Evolutionary conservation across 2,888 invertebrate species (phyloP).

Genomic region (Cheilosia urbana): DNA sequence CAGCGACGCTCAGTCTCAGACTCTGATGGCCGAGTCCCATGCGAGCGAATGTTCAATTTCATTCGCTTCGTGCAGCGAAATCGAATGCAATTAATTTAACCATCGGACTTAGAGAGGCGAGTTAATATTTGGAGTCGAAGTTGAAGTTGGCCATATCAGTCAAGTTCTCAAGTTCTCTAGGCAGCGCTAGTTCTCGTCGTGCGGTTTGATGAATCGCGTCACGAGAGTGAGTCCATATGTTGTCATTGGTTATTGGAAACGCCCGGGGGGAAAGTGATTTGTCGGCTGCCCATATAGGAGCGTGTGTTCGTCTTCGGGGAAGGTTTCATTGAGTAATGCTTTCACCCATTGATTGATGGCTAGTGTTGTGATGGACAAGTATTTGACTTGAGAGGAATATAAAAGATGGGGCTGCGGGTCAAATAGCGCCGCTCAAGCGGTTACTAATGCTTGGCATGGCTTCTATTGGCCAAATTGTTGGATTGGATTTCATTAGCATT

Average conservation of each 20-base stretch:
- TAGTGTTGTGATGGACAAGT: constrained; percentile 40
- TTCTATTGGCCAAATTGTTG: neutral
- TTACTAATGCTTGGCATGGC: neutral
- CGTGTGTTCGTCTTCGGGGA: constrained; percentile 12
- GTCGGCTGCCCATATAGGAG: neutral
- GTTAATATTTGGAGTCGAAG: constrained; percentile 55
- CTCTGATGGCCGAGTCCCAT: neutral
- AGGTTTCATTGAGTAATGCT: constrained; percentile 58
- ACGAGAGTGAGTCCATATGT: constrained; percentile 61
- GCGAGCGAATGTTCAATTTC: constrained; percentile 19
- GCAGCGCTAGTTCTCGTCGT: constrained; percentile 56
- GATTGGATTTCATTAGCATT: constrained; percentile 17
- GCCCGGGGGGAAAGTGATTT: constrained; percentile 60
- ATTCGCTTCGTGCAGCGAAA: constrained; percentile 65
- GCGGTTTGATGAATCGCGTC: constrained; percentile 72
- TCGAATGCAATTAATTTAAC: constrained; percentile 75
- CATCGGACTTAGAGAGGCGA: constrained; percentile 38
- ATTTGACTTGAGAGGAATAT: constrained; percentile 49
- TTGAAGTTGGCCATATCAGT: constrained; percentile 64
- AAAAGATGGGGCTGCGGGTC: constrained; percentile 54
- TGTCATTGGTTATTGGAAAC: constrained; percentile 67
- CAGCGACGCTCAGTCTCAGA: constrained; percentile 10
- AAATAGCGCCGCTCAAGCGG: constrained; percentile 19
- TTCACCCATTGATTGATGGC: constrained; percentile 68
- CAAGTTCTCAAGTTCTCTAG: constrained; percentile 64